These are phyloP conservation scores for Carettochelys insculpta DNA, from an alignment of 2,113 vertebrate genomes.

Conservation along the genomic window DNA sequence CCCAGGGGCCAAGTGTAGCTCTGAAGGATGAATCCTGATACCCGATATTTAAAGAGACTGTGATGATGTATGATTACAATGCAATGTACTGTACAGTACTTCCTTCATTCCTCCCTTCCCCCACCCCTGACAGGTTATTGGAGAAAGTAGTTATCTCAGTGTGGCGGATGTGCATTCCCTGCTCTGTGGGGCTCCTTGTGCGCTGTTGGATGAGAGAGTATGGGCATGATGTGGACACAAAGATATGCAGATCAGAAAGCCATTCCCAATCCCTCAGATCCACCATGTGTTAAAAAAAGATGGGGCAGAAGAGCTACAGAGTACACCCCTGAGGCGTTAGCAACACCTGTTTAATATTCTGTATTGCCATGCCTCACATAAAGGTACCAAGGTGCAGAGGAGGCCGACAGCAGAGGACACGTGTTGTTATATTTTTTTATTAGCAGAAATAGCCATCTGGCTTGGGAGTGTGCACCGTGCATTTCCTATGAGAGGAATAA, in stretches of 20 bases:
- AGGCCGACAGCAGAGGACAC: background rate
- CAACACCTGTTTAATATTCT: background rate
- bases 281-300: background rate
- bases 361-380: background rate
- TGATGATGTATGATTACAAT: background rate
- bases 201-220: background rate
- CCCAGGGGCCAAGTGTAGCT: background rate
- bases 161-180: background rate
- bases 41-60: background rate
- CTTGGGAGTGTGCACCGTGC: background rate
- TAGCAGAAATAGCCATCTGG: background rate
- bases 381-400: background rate
- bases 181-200: background rate
- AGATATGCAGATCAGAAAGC: background rate
- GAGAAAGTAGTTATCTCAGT: background rate
- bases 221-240: background rate
- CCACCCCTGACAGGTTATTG: background rate
- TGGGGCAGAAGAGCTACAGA: background rate
- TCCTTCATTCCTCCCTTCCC: background rate
- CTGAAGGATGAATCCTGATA: background rate
- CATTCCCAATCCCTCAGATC: background rate
- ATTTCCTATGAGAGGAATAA: background rate
- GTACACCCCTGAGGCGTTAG: background rate
- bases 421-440: background rate
- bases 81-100: background rate